Evolutionary conservation across 92 coral and sea anemone species (phyloP).

Genomic region (Epizoanthus rinbou): DNA sequence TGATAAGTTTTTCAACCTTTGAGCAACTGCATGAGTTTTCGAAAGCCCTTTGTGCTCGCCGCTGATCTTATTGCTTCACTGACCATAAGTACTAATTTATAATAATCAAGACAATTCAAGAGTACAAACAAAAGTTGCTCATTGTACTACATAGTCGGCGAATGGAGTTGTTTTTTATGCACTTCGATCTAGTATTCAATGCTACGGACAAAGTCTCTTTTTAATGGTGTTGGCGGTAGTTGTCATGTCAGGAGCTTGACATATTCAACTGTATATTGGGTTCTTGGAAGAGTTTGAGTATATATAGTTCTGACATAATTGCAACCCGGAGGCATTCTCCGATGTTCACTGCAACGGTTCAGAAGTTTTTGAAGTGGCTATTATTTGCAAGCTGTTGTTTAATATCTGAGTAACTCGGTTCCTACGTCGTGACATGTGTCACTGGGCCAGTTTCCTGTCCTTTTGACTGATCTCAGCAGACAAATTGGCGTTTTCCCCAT

Average conservation of each 20-base stretch:
- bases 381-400: constrained; percentile 11
- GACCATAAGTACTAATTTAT: constrained; percentile 17
- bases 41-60: not conserved
- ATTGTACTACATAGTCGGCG: not conserved
- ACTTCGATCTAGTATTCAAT: not conserved
- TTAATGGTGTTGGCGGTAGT: not conserved
- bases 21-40: not conserved
- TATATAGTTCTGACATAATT: constrained; percentile 5
- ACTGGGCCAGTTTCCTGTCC: constrained; percentile 34
- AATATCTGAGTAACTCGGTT: not conserved
- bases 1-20: not conserved
- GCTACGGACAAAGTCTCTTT: not conserved
- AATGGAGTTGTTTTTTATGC: not conserved
- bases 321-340: constrained; percentile 2
- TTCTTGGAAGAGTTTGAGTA: not conserved
- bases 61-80: constrained; percentile 8
- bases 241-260: constrained; percentile 4
- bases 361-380: constrained; percentile 12
- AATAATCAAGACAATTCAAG: constrained; percentile 16
- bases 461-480: constrained; percentile 33
- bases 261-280: not conserved
- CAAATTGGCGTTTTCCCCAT: constrained; percentile 2
- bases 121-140: constrained; percentile 13
- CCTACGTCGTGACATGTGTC: constrained; percentile 36
- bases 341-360: not conserved